Base-by-base conservation (phyloP, 2,113 vertebrate genomes). In the Ceyx margarethae region DNA sequence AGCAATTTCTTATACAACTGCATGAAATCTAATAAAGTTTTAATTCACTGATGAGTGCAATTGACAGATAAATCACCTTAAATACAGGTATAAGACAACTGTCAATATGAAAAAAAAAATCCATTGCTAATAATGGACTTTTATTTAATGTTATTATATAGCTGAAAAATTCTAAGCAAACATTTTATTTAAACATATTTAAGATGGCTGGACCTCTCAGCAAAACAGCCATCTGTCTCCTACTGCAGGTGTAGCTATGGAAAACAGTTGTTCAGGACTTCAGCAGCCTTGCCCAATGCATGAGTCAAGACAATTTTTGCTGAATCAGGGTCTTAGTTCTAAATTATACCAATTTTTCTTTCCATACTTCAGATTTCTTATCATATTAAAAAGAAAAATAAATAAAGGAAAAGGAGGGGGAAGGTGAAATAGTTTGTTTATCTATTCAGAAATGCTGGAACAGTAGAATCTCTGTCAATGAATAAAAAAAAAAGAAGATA, bases 301-400 rank as follows among this genome's bases (percentile, higher is more conserved):
- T 2, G 2, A 93, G 57, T 51, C 91, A 87, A 84, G 18, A 6
- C 57, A 57, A 65, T 81, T 90, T 94, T 91, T 93, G 90, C 93
- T 94, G 90, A 95, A 86, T 95, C 85, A 95, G 73, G 65, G 25
- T 77, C 50, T 91, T 87, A 37, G 22, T n/a, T 83, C 57, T 93
- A 92, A 96, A 94, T 84, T n/a, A 94, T 60, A 90, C 29, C 62
- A 71, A 83, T 94, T 94, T 95, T 95, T 92, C 94, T 93, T 94
- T 87, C 85, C 71, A 68, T 13, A 80, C 51, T 69, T 87, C 48
- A 77, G 26, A 74, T 90, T 93, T 69, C 17, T 42, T 84, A 60
- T 85, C 22, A 40, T 26, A 51, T 67, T 5, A 56, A n/a, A 60
- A 54, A 65, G 37, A 15, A 11, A 21, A 31, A 43, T 14, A 21